Evolutionary conservation across 2,113 vertebrate species (phyloP).

Genomic region (Plecturocebus donacophilus): DNA sequence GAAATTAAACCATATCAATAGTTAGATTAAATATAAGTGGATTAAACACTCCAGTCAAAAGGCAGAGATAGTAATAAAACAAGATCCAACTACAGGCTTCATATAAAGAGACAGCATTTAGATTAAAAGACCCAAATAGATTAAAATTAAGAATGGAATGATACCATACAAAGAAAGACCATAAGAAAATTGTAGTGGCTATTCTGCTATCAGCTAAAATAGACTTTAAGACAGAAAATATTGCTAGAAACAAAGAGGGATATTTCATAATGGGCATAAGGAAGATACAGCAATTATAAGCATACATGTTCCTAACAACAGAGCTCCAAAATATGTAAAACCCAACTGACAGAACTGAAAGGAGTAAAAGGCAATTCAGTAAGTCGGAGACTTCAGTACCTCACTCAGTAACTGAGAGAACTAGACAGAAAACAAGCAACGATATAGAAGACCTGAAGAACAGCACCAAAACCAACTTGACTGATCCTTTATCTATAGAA

Average conservation of each 20-base stretch:
- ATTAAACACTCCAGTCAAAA: neutral
- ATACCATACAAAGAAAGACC: neutral
- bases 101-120: neutral
- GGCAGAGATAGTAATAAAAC: neutral
- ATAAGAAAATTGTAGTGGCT: neutral
- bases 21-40: neutral
- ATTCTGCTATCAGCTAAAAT: neutral
- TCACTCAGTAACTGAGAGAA: neutral
- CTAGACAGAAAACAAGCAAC: neutral
- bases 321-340: neutral
- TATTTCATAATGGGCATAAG: neutral
- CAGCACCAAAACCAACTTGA: neutral
- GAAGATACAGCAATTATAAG: neutral
- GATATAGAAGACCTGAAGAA: neutral
- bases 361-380: neutral
- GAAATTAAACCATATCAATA: neutral
- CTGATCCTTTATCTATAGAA: fast-evolving
- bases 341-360: neutral
- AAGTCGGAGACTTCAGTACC: neutral
- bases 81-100: neutral
- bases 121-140: neutral
- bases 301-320: neutral
- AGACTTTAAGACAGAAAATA: neutral
- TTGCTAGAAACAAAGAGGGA: neutral
- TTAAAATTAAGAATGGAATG: neutral